Base-by-base conservation (phyloP, 2,113 vertebrate genomes). In the Zingel zingel region DNA sequence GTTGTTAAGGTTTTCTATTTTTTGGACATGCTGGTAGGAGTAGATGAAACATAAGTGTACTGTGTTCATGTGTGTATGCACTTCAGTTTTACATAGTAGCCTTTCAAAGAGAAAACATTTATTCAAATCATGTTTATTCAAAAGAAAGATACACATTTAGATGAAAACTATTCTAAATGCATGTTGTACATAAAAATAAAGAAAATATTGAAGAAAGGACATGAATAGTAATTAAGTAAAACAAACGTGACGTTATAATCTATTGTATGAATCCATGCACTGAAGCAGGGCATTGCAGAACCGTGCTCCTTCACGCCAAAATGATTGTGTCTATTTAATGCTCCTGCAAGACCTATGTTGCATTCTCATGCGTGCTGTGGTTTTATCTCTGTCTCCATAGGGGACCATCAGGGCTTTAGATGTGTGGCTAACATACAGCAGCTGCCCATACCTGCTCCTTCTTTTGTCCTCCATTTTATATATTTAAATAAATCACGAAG, bases 401-500 rank as follows among this genome's bases (percentile, higher is more conserved):
- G 84, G 88, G 81, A 85, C 48, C 73, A 82, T 89, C 77, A 76
- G 77, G 53, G 75, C 65, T 85, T 65, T 62, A 75, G 77, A 89
- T 89, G 74, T 78, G 81, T 71, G 71, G 78, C 68, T 82, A 73
- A 63, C 54, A 36, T 51, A 43, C 27, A 82, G 71, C 65, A 82
- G 91, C 89, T 86, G 75, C 89, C 77, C 86, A 86, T 92, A 21
- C 91, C 91, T 87, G 84, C 59, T 65, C 43, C 74, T 93, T 86
- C 92, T 93, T 69, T 90, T 91, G 91, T 90, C 2, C 21, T 93
- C 30, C 86, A 82, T 94, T 95, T 95, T 95, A 95, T 95, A 95
- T 95, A 94, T 93, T 94, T 88, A 91, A 92, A 95, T 92, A 94
- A 95, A 95, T 94, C 89, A 89, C 86, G 74, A 82, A 47, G 79